Base-by-base conservation (phyloP, 2,797 vertebrate species). In the Rhynchonycteris naso region DNA sequence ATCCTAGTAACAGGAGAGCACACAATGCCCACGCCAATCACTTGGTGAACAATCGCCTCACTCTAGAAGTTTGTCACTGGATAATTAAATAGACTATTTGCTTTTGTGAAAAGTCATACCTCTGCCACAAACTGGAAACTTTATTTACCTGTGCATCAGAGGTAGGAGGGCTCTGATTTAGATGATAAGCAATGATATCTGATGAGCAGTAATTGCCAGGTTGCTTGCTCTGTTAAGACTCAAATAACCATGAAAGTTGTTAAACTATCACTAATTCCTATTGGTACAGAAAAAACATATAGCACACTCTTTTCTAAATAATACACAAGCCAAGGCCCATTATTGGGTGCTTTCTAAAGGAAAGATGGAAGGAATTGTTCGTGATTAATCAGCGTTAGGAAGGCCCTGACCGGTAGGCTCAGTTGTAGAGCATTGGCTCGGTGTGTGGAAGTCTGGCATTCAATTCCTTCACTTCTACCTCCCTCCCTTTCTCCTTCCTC, bases 261-360 rank as follows among this genome's bases (percentile, higher is more conserved):
- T 56, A 84, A 95, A 86, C 9, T 26, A 78, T 66, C 56, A 68
- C 1, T 85, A 72, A 72, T 54, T 81, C n/a, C 56, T 85, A 61
- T 52, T 74, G 35, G 43, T 56, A 63, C 10, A 59, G 4, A 83
- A 89, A 72, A 72, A 68, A 18, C 6, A 47, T 24, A 83, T 28
- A 10, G 47, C 68, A 65, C 69, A 1, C 9, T 75, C 7, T 84
- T 96, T 84, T 87, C 38, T 90, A 58, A 89, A 50, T 54, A 89
- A 52, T 43, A 75, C 28, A 54, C 4, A 71, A 10, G 19, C 5
- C 19, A 88, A n/a, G 19, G 54, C 3, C 24, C 74, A 35, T 10
- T 80, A 76, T 47, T 75, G 72, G 21, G 7, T 87, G 18, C 2
- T 13, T 81, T 94, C 47, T 88, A 19, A 71, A 81, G 22, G 9